phyloP scores from a whole-genome alignment of 1,140 invertebrate species.

The Aphaenogaster floridana region DNA sequence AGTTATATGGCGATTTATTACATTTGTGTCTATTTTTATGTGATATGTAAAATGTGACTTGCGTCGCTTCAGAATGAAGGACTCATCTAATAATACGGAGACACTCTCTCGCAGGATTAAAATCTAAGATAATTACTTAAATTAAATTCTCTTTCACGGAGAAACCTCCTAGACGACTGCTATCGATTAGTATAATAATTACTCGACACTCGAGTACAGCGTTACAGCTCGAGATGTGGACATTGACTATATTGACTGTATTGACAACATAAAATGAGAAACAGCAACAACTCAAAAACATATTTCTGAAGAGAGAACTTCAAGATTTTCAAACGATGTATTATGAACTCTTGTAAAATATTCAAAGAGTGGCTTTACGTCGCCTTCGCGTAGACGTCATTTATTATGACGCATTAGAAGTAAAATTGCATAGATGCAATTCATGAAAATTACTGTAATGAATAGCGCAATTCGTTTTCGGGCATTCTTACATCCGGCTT shows the following conservation, averaged over 20 bases:
- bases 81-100: slow-evolving; percentile 44
- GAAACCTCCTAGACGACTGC: slow-evolving; percentile 52
- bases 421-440: slow-evolving; percentile 4
- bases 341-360: neutral
- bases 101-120: slow-evolving; percentile 33
- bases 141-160: slow-evolving; percentile 49
- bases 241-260: neutral
- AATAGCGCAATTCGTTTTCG: neutral
- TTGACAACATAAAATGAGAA: neutral
- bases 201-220: slow-evolving; percentile 33
- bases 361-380: neutral
- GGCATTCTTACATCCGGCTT: slow-evolving; percentile 17
- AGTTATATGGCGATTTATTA: slow-evolving; percentile 17
- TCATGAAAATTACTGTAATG: neutral
- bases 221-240: neutral
- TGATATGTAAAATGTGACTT: slow-evolving; percentile 33
- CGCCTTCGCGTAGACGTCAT: neutral
- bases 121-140: slow-evolving; percentile 58
- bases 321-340: neutral
- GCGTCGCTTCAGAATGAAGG: slow-evolving; percentile 38
- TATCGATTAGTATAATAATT: slow-evolving; percentile 54
- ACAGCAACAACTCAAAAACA: neutral
- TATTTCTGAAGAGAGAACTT: neutral
- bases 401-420: neutral
- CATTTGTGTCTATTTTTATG: slow-evolving; percentile 45